These are phyloP conservation scores for Pangasius larnaudii DNA, from an alignment of 2,797 vertebrate genomes.

Conservation along the genomic window DNA sequence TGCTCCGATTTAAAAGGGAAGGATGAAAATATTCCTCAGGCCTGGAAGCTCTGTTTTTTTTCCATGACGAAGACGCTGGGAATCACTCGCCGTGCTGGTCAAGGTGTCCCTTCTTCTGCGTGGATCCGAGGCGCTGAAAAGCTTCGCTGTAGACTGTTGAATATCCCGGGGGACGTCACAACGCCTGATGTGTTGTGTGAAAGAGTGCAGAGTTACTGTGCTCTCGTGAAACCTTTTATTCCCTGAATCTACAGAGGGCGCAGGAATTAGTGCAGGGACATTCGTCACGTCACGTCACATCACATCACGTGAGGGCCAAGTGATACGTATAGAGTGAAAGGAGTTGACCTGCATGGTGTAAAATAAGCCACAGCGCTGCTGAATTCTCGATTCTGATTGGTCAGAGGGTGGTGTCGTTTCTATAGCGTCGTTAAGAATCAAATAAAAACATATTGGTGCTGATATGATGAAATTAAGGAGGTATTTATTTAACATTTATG, in stretches of 20 bases:
- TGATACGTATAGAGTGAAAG: not conserved
- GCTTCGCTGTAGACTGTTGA: not conserved
- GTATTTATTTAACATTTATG: not conserved
- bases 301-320: not conserved
- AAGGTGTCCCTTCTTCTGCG: conserved; percentile 2
- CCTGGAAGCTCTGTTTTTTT: conserved; percentile 38
- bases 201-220: not conserved
- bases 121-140: not conserved
- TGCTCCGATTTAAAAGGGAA: conserved; percentile 34
- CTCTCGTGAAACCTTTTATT: not conserved
- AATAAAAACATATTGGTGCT: not conserved
- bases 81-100: conserved; percentile 31
- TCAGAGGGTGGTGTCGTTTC: not conserved
- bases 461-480: not conserved
- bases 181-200: not conserved
- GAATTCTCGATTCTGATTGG: not conserved
- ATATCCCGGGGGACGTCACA: not conserved
- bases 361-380: not conserved
- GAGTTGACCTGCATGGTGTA: not conserved
- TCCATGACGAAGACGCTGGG: conserved; percentile 44
- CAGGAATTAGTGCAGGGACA: not conserved
- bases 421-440: not conserved
- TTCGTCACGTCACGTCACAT: not conserved
- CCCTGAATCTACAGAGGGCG: not conserved
- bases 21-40: conserved; percentile 11